Percentiles rank a stretch among this genome's conserved stretches.
Evolutionary conservation across 1,140 invertebrate species (phyloP).

Genomic region (Heliconius melpomene): DNA sequence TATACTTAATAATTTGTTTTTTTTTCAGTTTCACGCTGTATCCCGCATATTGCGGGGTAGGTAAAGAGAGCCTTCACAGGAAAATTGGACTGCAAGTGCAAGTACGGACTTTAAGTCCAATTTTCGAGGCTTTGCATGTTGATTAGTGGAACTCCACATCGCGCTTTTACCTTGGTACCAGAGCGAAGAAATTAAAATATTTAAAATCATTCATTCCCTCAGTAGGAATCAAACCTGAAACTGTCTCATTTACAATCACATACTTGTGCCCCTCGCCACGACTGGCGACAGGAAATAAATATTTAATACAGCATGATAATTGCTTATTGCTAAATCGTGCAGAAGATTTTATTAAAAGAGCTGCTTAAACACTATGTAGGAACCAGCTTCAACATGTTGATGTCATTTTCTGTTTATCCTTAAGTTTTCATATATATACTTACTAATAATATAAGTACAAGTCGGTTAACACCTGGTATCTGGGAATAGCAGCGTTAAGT

Average conservation of each 20-base stretch:
- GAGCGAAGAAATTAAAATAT: too few species aligned
- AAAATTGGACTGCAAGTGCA: too few species aligned
- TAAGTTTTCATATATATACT: background rate
- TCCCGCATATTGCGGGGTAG: too few species aligned
- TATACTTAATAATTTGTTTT: too few species aligned
- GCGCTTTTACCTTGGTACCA: too few species aligned
- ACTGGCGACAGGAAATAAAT: background rate
- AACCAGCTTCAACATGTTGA: background rate
- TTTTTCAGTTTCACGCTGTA: too few species aligned
- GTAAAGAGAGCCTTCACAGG: too few species aligned
- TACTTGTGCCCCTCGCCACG: background rate
- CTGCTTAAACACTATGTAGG: background rate
- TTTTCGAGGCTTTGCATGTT: background rate
- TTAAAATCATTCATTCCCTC: too few species aligned
- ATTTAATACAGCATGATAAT: background rate
- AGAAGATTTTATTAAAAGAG: background rate
- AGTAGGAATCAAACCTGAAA: background rate
- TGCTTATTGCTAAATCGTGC: slow-evolving; percentile 3
- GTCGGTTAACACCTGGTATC: background rate
- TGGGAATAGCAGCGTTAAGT: too few species aligned
- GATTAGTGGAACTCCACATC: background rate
- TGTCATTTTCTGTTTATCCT: slow-evolving; percentile 8
- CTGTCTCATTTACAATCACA: background rate
- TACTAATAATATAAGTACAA: background rate
- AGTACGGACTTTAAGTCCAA: too few species aligned